Conservation (phyloP, 1,140 invertebrate species). For the Cydia splendana region DNA sequence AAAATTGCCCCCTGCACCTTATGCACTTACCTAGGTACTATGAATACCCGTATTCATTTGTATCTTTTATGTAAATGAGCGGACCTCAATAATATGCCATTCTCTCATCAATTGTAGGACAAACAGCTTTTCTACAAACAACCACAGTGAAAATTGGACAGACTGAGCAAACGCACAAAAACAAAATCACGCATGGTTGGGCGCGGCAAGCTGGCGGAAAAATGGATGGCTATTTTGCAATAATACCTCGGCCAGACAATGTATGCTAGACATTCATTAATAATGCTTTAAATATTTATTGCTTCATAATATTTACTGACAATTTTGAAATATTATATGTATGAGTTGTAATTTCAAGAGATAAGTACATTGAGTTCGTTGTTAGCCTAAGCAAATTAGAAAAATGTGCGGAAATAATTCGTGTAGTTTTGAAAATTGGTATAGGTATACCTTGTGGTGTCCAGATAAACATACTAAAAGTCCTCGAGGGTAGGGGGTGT, state of each 20-base stretch:
- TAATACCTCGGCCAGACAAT: conserved; percentile 61
- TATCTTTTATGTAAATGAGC: neutral
- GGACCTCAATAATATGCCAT: neutral
- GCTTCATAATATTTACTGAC: neutral
- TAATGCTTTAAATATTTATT: conserved; percentile 39
- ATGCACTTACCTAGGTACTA: too few species aligned
- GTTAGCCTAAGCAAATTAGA: too few species aligned
- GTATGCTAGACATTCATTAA: conserved; percentile 44
- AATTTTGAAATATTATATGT: neutral
- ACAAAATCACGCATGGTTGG: conserved; percentile 75
- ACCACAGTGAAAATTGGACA: conserved; percentile 68
- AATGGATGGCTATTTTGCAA: conserved; percentile 75
- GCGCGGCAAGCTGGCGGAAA: conserved; percentile 65
- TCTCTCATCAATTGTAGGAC: conserved; percentile 52
- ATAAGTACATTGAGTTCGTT: too few species aligned
- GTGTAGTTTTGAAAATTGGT: too few species aligned
- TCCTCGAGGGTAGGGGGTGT: too few species aligned
- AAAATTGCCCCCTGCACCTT: too few species aligned
- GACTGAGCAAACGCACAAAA: conserved; percentile 77
- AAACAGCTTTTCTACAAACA: conserved; percentile 71
- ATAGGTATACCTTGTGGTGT: too few species aligned
- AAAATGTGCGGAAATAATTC: too few species aligned
- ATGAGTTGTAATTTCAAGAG: neutral
- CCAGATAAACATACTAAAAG: too few species aligned
- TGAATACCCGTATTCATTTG: too few species aligned